These are phyloP conservation scores for Ichneumon xanthorius DNA, from an alignment of 2,888 invertebrate species.

Conservation along the genomic window DNA sequence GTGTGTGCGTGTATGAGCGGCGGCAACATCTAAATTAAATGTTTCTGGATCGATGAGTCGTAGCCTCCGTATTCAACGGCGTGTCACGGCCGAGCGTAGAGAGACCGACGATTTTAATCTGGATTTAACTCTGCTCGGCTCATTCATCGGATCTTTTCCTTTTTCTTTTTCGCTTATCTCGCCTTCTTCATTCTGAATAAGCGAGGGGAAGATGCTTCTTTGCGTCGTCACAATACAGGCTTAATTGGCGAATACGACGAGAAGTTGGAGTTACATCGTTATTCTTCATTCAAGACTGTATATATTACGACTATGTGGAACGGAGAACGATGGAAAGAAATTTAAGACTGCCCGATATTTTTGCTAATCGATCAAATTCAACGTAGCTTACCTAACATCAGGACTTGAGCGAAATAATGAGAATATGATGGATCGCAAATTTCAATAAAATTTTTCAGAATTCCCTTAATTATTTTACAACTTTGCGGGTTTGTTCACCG, in stretches of 20 bases:
- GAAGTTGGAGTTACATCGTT: constrained; percentile 36
- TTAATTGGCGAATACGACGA: constrained; percentile 79
- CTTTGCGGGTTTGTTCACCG: not conserved
- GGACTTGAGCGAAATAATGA: not conserved
- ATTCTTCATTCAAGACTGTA: constrained; percentile 2
- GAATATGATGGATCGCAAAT: not conserved
- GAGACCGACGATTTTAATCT: constrained; percentile 76
- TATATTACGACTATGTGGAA: not conserved
- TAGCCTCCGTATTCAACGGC: constrained; percentile 73
- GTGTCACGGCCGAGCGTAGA: constrained; percentile 71
- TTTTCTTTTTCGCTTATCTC: constrained; percentile 59
- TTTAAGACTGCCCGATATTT: not conserved
- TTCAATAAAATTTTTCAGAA: not conserved
- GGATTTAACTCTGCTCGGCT: constrained; percentile 77
- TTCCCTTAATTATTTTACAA: not conserved
- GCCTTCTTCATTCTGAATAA: constrained; percentile 17
- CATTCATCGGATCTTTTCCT: constrained; percentile 72
- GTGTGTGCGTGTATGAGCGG: constrained; percentile 32
- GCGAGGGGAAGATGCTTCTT: constrained; percentile 29
- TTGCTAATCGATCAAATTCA: constrained; percentile 3
- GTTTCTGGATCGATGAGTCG: constrained; percentile 80
- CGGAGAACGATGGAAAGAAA: not conserved
- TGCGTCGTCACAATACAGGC: constrained; percentile 69
- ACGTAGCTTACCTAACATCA: too few species aligned
- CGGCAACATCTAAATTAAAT: constrained; percentile 80